These are phyloP conservation scores for Coptodon rendalli DNA, from an alignment of 2,113 vertebrate species.

Conservation along the genomic window DNA sequence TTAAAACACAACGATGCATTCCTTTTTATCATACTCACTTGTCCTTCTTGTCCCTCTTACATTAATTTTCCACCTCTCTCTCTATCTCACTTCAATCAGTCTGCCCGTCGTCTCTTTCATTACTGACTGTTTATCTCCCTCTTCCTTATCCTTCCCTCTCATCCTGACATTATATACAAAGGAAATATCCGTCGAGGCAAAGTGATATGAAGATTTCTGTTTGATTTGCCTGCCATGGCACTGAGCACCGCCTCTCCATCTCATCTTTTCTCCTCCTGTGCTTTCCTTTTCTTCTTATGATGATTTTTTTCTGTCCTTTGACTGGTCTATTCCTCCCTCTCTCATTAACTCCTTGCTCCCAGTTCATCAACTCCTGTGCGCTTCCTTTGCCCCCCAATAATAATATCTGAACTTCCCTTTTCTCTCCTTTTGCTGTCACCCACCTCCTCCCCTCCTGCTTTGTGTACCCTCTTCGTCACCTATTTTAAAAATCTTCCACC, in stretches of 20 bases:
- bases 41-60: background rate
- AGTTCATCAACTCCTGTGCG: background rate
- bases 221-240: background rate
- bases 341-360: background rate
- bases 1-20: slow-evolving; percentile 39
- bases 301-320: background rate
- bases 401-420: background rate
- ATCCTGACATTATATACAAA: background rate
- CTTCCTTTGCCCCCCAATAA: background rate
- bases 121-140: background rate
- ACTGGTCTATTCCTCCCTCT: background rate
- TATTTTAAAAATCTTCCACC: background rate
- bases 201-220: background rate
- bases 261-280: background rate
- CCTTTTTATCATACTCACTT: background rate
- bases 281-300: background rate
- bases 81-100: background rate
- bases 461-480: background rate
- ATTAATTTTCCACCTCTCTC: background rate
- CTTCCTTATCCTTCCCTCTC: background rate
- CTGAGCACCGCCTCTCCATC: background rate
- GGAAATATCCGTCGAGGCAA: background rate
- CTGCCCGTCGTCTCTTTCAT: background rate
- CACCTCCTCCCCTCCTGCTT: background rate
- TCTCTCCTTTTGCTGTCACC: background rate